Conservation (phyloP, 2,888 invertebrate genomes). For the Cepaea hortensis region DNA sequence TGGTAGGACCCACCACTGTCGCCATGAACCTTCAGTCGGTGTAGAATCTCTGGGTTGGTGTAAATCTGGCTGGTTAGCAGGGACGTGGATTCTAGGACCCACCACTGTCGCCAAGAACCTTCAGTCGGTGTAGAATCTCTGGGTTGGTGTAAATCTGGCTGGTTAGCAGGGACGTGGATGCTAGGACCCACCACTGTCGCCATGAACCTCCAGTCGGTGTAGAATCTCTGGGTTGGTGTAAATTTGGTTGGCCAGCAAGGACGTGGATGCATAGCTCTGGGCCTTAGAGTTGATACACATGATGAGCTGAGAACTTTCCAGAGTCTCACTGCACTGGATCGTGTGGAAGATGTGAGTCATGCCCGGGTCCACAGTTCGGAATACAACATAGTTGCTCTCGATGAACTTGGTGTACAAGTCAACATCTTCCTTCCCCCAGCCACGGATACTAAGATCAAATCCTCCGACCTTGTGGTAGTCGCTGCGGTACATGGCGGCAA, state of each 20-base stretch:
- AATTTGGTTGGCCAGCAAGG: conserved; percentile 70
- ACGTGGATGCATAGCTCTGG: conserved; percentile 81
- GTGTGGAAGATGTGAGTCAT: conserved; percentile 95
- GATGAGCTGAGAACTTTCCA: conserved; percentile 87
- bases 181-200: background rate
- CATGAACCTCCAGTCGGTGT: conserved; percentile 51
- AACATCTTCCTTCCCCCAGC: conserved; percentile 99
- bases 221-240: conserved; percentile 56
- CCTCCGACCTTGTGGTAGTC: conserved; percentile 90
- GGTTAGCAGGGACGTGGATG: conserved; percentile 69
- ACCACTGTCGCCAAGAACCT: conserved; percentile 46
- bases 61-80: conserved; percentile 70
- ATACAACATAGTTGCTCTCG: conserved; percentile 82
- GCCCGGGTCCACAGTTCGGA: conserved; percentile 90
- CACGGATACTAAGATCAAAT: conserved; percentile 91
- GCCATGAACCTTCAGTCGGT: conserved; percentile 50
- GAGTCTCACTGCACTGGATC: conserved; percentile 88
- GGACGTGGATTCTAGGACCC: conserved; percentile 61
- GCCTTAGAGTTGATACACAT: conserved; percentile 96
- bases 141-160: conserved; percentile 58
- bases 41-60: conserved; percentile 53
- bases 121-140: conserved; percentile 52
- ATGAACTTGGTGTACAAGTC: conserved; percentile 90
- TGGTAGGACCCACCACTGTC: conserved; percentile 9
- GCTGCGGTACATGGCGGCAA: conserved; percentile 90